Evolutionary conservation across 2,888 invertebrate species (phyloP).

Genomic region (Agriopis aurantiaria): DNA sequence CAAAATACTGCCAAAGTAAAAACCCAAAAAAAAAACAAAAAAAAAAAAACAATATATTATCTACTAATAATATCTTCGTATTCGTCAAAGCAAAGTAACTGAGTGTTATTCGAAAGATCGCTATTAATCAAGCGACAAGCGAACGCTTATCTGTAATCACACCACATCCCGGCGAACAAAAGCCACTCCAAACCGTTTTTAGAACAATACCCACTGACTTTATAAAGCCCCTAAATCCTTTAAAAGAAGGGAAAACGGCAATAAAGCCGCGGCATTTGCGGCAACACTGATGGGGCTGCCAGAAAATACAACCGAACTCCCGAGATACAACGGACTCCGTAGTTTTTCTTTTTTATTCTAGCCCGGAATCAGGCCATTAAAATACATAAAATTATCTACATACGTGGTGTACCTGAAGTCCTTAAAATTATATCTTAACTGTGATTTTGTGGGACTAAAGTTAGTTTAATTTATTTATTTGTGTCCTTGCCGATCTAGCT

Average conservation of each 20-base stretch:
- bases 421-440: conserved; percentile 13
- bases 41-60: too few relatives aligned
- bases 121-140: conserved; percentile 57
- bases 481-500: too few relatives aligned
- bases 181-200: conserved; percentile 58
- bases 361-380: conserved; percentile 31
- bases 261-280: conserved; percentile 53
- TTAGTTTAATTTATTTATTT: conserved; percentile 14
- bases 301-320: conserved; percentile 38
- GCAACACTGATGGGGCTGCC: conserved; percentile 44
- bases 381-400: conserved; percentile 31
- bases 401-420: conserved; percentile 27
- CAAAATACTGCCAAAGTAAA: too few relatives aligned
- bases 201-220: conserved; percentile 60
- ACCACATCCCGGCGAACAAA: conserved; percentile 60
- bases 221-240: conserved; percentile 64
- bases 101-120: conserved; percentile 33
- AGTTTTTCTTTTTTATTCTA: conserved; percentile 27
- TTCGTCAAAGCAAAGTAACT: conserved; percentile 14
- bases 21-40: too few relatives aligned
- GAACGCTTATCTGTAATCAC: conserved; percentile 60
- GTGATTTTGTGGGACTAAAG: conserved; percentile 21
- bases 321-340: conserved; percentile 22
- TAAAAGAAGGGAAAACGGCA: conserved; percentile 59
- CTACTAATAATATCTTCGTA: too few relatives aligned